A percentile compares a stretch with the other conserved stretches of the same genome.
Conservation (phyloP, 2,113 vertebrate genomes). For the Anas platyrhynchos region DNA sequence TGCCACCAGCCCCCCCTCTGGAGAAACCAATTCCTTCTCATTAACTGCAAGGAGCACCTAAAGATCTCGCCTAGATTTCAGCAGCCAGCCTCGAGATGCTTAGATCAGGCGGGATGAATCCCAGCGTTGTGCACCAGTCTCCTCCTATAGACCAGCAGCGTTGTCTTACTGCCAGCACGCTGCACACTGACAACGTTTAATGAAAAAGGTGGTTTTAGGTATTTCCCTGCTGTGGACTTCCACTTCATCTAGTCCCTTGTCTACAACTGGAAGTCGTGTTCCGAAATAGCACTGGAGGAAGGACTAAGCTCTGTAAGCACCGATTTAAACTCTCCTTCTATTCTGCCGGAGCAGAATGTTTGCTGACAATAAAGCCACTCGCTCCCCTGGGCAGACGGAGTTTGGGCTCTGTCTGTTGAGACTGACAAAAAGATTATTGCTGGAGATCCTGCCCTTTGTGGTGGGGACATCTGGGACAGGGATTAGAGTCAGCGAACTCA, state of each 20-base stretch:
- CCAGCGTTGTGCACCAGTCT: not conserved
- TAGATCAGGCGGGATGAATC: not conserved
- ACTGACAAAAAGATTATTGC: conserved; percentile 51
- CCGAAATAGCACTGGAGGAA: not conserved
- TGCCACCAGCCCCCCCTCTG: not conserved
- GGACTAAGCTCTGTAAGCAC: not conserved
- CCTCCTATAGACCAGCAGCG: not conserved
- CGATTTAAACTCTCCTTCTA: not conserved
- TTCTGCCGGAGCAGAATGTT: conserved; percentile 1
- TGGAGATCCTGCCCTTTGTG: conserved; percentile 53
- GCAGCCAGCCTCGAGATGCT: not conserved
- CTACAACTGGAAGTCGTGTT: conserved; percentile 2
- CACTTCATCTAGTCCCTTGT: not conserved
- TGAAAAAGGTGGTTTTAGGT: not conserved
- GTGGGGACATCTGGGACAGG: conserved; percentile 30
- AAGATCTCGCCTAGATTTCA: not conserved
- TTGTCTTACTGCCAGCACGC: not conserved
- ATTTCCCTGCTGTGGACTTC: not conserved
- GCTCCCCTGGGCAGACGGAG: conserved; percentile 13
- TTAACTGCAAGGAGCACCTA: not conserved
- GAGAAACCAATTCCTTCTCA: not conserved
- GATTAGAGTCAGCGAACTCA: conserved; percentile 50
- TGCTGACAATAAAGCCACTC: conserved; percentile 7
- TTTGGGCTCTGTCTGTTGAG: conserved; percentile 30
- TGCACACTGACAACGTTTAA: not conserved